phyloP scores from a whole-genome alignment of 2,113 vertebrate genomes.

The Pterocles gutturalis region DNA sequence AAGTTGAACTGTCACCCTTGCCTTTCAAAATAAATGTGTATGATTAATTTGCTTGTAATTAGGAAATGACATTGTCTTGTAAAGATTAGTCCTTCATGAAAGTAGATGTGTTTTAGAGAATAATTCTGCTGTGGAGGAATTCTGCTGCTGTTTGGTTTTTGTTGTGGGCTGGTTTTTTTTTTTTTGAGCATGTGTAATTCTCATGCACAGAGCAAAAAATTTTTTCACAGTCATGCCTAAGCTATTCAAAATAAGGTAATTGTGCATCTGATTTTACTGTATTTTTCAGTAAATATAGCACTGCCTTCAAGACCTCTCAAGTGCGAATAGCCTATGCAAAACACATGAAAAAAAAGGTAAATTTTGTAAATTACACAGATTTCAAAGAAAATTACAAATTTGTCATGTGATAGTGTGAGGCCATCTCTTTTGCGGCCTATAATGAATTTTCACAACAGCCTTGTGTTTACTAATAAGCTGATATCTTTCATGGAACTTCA shows the following conservation, averaged over 20 bases:
- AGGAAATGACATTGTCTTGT: background rate
- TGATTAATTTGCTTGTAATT: background rate
- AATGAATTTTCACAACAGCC: background rate
- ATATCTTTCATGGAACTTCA: background rate
- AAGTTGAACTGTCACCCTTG: background rate
- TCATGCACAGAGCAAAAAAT: background rate
- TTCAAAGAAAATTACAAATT: background rate
- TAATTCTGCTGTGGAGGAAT: background rate
- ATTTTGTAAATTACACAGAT: no score
- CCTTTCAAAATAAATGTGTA: background rate
- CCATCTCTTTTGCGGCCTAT: background rate
- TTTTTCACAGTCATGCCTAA: background rate
- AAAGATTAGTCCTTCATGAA: background rate
- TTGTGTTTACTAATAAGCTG: background rate
- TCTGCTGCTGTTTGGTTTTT: background rate
- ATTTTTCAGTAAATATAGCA: background rate
- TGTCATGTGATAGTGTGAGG: background rate
- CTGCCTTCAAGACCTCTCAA: background rate
- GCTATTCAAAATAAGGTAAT: background rate
- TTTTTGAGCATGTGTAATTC: background rate
- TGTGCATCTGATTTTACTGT: background rate
- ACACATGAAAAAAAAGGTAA: rapidly evolving
- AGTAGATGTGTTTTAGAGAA: background rate
- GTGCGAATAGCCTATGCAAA: background rate
- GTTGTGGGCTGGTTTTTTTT: background rate